Conservation (phyloP, 2,113 vertebrate genomes). For the Ibidorhyncha struthersii region DNA sequence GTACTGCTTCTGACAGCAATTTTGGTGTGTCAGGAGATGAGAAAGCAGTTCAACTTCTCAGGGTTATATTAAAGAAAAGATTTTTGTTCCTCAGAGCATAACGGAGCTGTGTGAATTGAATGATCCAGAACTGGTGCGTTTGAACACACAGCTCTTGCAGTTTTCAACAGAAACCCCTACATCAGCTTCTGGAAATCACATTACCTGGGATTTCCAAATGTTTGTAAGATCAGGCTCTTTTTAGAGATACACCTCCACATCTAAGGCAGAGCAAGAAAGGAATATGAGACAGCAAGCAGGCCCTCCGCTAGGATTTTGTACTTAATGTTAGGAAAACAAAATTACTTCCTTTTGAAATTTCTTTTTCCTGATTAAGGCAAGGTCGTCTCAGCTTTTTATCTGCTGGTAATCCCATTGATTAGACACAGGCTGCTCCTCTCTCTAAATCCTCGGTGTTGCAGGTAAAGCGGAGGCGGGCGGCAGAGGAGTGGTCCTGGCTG, state of each 20-base stretch:
- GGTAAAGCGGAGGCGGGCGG: not conserved
- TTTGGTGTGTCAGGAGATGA: not conserved
- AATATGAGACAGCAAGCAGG: not conserved
- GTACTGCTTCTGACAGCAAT: not conserved
- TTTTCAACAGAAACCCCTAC: not conserved
- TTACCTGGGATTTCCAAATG: not conserved
- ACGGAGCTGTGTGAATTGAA: not conserved
- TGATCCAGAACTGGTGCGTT: not conserved
- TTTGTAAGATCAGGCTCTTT: not conserved
- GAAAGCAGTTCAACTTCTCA: not conserved
- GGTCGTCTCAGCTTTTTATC: not conserved
- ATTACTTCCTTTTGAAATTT: not conserved
- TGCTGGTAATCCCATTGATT: not conserved
- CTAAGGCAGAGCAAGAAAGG: not conserved
- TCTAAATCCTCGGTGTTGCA: not conserved
- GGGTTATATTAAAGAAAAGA: not conserved
- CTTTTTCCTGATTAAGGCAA: not conserved
- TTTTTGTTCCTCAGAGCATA: not conserved
- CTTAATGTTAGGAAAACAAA: not conserved
- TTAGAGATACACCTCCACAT: not conserved
- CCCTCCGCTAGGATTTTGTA: not conserved
- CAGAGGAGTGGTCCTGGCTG: not conserved
- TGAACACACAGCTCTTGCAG: not conserved
- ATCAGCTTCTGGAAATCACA: not conserved
- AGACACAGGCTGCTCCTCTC: not conserved